Conservation (phyloP, 2,113 vertebrate species). For the Pseudonaja textilis region DNA sequence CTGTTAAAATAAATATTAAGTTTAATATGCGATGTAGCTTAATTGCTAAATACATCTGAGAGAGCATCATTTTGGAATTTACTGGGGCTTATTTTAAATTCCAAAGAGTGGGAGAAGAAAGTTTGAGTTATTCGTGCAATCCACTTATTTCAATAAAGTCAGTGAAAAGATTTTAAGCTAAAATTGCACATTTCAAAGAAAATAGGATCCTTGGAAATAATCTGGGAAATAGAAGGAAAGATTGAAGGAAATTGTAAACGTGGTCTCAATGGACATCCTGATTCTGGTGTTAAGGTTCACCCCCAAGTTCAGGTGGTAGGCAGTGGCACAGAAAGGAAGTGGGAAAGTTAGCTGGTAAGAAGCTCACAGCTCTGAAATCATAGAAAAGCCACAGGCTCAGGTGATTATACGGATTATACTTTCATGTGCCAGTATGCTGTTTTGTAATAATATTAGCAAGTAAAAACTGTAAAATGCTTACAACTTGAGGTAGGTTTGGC, state of each 20-base stretch:
- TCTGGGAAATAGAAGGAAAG: not conserved
- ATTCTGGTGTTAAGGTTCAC: not conserved
- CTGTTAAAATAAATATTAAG: not conserved
- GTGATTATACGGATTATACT: not conserved
- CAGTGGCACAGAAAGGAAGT: not conserved
- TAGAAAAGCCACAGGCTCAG: not conserved
- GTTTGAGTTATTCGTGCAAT: not conserved
- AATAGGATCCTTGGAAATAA: not conserved
- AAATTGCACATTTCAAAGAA: not conserved
- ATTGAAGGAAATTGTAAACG: not conserved
- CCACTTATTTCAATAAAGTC: not conserved
- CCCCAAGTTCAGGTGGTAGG: not conserved
- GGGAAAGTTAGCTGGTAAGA: not conserved
- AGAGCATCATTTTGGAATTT: not conserved
- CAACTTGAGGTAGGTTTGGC: not conserved
- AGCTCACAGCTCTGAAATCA: not conserved
- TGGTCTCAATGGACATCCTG: not conserved
- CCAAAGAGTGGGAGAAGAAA: not conserved
- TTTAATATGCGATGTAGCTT: not conserved
- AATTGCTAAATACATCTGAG: not conserved
- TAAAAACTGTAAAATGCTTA: not conserved
- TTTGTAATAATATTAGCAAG: not conserved
- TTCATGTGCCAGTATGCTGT: not conserved
- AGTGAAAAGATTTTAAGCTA: not conserved
- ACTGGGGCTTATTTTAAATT: not conserved